Evolutionary conservation across 2,113 vertebrate species (phyloP).

Genomic region (Gymnorhina tibicen): DNA sequence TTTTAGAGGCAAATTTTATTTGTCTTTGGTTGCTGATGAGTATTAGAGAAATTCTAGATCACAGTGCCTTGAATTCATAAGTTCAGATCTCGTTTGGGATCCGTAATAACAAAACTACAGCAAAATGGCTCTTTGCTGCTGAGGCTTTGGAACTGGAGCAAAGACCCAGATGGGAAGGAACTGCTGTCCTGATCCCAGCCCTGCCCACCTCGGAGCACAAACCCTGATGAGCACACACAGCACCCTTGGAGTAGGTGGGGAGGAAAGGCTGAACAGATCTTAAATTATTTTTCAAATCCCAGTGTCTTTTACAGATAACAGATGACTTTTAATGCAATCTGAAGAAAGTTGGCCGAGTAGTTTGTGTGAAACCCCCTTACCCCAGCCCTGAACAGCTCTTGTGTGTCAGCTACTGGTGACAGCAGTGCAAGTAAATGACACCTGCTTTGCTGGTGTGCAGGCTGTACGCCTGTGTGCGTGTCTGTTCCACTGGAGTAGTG

Average conservation of each 20-base stretch:
- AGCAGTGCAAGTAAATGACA: neutral
- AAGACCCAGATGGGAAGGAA: neutral
- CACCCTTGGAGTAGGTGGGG: neutral
- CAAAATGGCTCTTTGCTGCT: neutral
- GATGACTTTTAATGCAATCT: neutral
- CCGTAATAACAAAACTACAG: neutral
- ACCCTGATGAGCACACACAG: neutral
- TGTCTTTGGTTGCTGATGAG: neutral
- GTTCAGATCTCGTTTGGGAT: neutral
- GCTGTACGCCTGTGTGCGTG: rapidly evolving
- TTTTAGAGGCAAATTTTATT: neutral
- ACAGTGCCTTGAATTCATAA: neutral
- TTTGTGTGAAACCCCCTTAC: neutral
- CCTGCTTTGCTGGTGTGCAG: neutral
- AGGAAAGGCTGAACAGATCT: neutral
- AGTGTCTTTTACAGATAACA: neutral
- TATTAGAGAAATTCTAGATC: neutral
- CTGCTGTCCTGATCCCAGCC: neutral
- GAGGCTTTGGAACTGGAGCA: neutral
- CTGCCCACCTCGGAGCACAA: neutral
- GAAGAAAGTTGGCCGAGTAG: neutral
- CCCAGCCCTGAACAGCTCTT: neutral
- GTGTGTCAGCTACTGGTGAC: neutral
- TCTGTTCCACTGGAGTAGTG: neutral
- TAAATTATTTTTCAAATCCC: neutral